Conservation (phyloP, 2,888 invertebrate species). For the Branchipolynoe longqiensis region DNA sequence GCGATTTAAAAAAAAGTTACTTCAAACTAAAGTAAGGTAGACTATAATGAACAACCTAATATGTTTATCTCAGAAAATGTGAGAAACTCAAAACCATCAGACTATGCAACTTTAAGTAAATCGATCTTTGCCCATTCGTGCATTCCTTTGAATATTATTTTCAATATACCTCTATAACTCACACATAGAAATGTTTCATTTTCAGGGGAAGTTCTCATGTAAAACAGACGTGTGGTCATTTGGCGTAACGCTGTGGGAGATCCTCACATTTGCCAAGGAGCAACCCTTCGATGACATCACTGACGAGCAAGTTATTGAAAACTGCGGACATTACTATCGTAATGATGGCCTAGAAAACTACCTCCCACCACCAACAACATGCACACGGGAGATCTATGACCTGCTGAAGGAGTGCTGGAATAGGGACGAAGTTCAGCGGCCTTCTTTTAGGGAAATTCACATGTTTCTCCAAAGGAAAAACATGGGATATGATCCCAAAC, state of each 20-base stretch:
- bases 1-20: no score
- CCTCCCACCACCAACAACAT: constrained; percentile 88
- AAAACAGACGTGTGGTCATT: constrained; percentile 96
- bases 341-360: constrained; percentile 84
- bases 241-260: constrained; percentile 93
- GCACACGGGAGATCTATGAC: constrained; percentile 93
- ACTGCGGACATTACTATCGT: constrained; percentile 89
- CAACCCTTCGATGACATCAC: constrained; percentile 89
- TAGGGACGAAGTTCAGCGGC: constrained; percentile 89
- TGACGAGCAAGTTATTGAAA: constrained; percentile 91
- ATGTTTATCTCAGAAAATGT: no score
- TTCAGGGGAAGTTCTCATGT: constrained; percentile 91
- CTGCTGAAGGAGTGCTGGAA: constrained; percentile 96
- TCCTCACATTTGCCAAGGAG: constrained; percentile 89
- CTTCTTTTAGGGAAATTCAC: constrained; percentile 93
- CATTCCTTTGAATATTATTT: no score
- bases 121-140: no score
- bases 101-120: no score
- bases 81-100: no score
- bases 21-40: no score
- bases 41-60: no score
- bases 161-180: not conserved
- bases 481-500: constrained; percentile 81
- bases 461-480: constrained; percentile 87
- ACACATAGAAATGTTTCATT: constrained; percentile 62